Conservation (phyloP, 2,797 vertebrate species). For the Anguilla megastoma region DNA sequence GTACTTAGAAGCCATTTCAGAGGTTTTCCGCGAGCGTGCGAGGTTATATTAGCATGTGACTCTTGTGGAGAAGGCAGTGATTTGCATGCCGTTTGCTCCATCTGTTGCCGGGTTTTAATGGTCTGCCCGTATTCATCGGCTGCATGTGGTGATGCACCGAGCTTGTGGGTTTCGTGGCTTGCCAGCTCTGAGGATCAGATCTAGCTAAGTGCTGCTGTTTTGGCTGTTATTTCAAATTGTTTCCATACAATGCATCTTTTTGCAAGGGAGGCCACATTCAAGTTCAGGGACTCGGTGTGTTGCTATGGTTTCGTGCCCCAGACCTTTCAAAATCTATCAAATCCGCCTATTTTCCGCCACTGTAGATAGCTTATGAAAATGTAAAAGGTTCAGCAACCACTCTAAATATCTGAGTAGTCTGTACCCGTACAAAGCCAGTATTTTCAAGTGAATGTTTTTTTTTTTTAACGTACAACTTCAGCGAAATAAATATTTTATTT, state of each 20-base stretch:
- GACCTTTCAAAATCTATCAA: background rate
- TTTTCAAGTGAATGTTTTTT: background rate
- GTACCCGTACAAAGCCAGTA: background rate
- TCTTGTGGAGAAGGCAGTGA: background rate
- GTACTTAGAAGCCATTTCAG: background rate
- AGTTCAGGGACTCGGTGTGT: background rate
- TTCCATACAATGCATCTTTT: background rate
- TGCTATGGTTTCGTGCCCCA: background rate
- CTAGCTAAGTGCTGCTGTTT: background rate
- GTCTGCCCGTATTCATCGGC: background rate
- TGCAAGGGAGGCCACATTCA: background rate
- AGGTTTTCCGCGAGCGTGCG: background rate
- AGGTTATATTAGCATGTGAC: background rate
- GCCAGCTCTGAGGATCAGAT: background rate
- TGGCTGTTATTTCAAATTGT: background rate
- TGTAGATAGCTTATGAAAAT: background rate
- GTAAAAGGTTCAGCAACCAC: background rate
- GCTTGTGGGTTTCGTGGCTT: background rate
- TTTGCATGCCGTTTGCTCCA: background rate
- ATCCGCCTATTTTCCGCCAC: background rate
- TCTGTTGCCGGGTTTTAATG: background rate
- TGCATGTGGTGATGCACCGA: background rate
- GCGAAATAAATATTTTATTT: background rate
- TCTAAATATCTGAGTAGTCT: background rate
- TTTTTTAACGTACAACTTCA: background rate